Evolutionary conservation across 2,888 invertebrate genomes (phyloP).

Genomic region (Scelioninae gen. 1): DNA sequence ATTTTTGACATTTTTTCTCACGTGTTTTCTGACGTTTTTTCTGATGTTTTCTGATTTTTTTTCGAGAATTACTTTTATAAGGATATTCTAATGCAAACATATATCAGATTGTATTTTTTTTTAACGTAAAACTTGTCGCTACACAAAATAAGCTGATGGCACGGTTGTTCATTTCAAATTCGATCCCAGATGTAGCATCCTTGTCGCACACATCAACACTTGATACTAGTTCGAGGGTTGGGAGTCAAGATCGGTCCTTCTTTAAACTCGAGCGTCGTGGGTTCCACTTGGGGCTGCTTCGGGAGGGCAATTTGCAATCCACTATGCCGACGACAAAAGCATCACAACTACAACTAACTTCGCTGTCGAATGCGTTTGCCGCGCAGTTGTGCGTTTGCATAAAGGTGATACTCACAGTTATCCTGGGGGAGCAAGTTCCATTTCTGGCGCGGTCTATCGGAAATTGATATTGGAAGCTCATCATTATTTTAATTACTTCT

Average conservation of each 20-base stretch:
- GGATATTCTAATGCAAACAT: too few relatives aligned
- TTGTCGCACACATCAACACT: conserved; percentile 23
- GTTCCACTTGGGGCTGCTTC: conserved; percentile 17
- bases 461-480: conserved; percentile 76
- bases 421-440: conserved; percentile 56
- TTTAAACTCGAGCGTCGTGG: conserved; percentile 15
- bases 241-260: conserved; percentile 26
- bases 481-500: conserved; percentile 78
- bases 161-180: conserved; percentile 10
- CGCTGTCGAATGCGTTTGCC: conserved; percentile 74
- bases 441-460: conserved; percentile 62
- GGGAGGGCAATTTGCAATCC: conserved; percentile 76
- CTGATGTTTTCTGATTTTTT: too few relatives aligned
- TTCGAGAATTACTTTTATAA: too few relatives aligned
- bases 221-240: conserved; percentile 8
- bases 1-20: too few relatives aligned
- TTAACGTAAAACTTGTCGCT: too few relatives aligned
- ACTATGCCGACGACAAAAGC: conserved; percentile 73
- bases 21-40: too few relatives aligned
- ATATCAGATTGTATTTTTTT: too few relatives aligned
- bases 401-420: conserved; percentile 69
- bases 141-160: conserved; percentile 19
- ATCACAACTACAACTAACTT: conserved; percentile 71
- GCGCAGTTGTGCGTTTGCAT: conserved; percentile 68
- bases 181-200: conserved; percentile 7